Percentiles rank a stretch among this genome's conserved stretches.
Conservation (phyloP, 2,888 invertebrate species). For the Trissolcus japonicus region DNA sequence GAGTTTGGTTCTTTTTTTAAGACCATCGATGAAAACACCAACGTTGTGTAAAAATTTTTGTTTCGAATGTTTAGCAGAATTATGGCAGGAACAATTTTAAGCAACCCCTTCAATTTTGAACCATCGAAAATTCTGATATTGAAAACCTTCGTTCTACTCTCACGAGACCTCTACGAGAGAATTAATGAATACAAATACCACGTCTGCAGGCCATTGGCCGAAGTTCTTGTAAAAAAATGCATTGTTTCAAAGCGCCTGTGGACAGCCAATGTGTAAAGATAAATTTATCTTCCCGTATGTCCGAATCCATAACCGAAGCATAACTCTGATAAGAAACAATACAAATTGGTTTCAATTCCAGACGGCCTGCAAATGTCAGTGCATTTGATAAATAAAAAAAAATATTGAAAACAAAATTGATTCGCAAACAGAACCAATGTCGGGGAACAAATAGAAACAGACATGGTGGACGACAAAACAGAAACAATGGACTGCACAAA, state of each 20-base stretch:
- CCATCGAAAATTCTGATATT: slow-evolving; percentile 7
- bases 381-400: slow-evolving; percentile 18
- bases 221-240: slow-evolving; percentile 44
- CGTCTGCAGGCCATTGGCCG: slow-evolving; percentile 13
- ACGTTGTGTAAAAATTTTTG: background rate
- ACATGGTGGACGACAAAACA: background rate
- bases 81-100: background rate
- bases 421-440: background rate
- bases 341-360: slow-evolving; percentile 53
- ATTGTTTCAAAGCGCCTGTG: slow-evolving; percentile 37
- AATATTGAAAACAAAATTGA: slow-evolving; percentile 2
- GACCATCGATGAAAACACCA: slow-evolving; percentile 3
- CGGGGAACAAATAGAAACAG: no score
- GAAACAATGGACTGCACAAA: background rate
- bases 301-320: slow-evolving; percentile 39
- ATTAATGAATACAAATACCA: slow-evolving; percentile 43
- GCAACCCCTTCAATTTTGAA: slow-evolving; percentile 11
- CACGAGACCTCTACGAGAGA: no score
- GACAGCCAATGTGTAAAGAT: slow-evolving; percentile 49
- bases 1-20: slow-evolving; percentile 11
- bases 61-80: background rate
- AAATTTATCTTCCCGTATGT: slow-evolving; percentile 46
- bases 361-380: slow-evolving; percentile 37
- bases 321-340: slow-evolving; percentile 50
- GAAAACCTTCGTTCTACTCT: background rate